These are phyloP conservation scores for Amblyraja radiata DNA, from an alignment of 2,797 vertebrate genomes.

Conservation along the genomic window DNA sequence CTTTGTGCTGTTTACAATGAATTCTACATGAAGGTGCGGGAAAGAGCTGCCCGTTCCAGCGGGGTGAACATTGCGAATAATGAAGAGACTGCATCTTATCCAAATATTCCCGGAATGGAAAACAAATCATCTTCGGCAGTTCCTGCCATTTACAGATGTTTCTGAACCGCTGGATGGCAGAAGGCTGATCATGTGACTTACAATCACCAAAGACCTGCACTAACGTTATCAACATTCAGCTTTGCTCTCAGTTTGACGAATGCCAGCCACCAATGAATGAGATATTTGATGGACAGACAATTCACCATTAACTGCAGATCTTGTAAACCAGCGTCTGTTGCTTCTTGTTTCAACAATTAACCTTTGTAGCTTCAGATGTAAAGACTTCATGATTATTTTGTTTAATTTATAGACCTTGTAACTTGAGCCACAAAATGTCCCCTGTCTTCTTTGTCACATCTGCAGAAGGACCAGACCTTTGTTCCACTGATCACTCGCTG, in stretches of 20 bases:
- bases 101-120: background rate
- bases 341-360: background rate
- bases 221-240: background rate
- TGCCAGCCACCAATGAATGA: no score
- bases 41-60: background rate
- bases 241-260: background rate
- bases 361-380: background rate
- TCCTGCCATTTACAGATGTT: background rate
- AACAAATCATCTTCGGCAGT: background rate
- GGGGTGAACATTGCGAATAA: background rate
- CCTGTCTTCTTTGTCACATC: background rate
- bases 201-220: background rate
- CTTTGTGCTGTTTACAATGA: background rate
- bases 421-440: background rate
- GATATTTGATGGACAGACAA: no score
- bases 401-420: background rate
- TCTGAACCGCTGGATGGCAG: background rate
- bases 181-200: background rate
- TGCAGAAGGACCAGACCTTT: background rate
- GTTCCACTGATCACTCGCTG: no score
- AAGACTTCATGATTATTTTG: background rate
- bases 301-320: no score
- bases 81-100: background rate
- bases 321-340: background rate
- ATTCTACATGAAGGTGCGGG: background rate